A percentile compares a stretch with the other conserved stretches of the same genome.
Evolutionary conservation across 2,797 vertebrate species (phyloP).

Genomic region (Merluccius polli): DNA sequence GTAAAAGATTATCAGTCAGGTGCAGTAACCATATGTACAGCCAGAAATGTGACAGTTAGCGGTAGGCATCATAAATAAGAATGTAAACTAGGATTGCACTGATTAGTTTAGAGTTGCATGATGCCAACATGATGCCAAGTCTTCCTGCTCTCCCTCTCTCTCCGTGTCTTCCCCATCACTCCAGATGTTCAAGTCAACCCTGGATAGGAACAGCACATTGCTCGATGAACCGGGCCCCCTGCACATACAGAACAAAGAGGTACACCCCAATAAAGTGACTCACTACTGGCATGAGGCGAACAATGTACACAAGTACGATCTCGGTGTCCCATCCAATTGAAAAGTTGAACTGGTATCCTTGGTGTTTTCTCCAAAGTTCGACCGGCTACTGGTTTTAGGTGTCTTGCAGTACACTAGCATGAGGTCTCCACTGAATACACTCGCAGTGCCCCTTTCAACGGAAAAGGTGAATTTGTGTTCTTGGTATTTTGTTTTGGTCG

Average conservation of each 20-base stretch:
- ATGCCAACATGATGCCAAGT: not conserved
- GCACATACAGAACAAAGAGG: conserved; percentile 76
- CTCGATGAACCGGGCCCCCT: conserved; percentile 58
- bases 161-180: conserved; percentile 26
- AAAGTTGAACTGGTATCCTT: conserved; percentile 11
- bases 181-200: conserved; percentile 76
- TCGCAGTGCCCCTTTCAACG: conserved; percentile 10
- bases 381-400: not conserved
- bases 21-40: too few species aligned
- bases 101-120: not conserved
- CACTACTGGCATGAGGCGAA: not conserved
- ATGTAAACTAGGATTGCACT: too few species aligned
- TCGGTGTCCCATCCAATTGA: conserved; percentile 8
- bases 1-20: too few species aligned
- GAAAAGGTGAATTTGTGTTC: conserved; percentile 12
- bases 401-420: not conserved
- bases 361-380: not conserved
- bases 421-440: not conserved
- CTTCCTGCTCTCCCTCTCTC: not conserved
- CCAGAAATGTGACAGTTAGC: too few species aligned
- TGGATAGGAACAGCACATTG: conserved; percentile 64
- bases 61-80: too few species aligned
- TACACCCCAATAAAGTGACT: conserved; percentile 48
- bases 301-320: too few species aligned
- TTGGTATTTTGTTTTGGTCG: not conserved